phyloP scores from a whole-genome alignment of 2,113 vertebrate genomes.

The Prunella fulvescens region DNA sequence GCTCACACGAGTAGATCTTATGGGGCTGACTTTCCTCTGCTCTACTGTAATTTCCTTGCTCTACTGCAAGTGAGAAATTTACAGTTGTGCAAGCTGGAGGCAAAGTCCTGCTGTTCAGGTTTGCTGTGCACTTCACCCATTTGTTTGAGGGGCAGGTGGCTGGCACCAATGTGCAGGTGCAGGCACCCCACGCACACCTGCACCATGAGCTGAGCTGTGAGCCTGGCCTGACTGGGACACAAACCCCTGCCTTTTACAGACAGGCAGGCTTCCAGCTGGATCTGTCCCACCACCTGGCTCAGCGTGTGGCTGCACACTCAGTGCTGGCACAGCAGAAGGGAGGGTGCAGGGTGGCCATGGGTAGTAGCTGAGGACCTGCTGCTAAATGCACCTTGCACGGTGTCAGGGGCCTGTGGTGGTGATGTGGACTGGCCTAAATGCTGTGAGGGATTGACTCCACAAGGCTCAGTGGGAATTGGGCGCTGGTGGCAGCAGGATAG shows the following conservation, averaged over 20 bases:
- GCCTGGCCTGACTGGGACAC: neutral
- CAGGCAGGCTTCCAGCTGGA: neutral
- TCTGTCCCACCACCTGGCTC: neutral
- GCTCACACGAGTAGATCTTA: neutral
- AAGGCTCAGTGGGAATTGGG: neutral
- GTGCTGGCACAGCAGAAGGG: neutral
- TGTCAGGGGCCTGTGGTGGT: fast-evolving
- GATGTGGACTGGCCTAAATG: fast-evolving
- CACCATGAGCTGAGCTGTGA: fast-evolving
- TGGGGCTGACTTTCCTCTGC: neutral
- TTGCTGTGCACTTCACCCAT: neutral
- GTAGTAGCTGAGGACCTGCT: neutral
- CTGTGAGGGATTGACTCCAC: neutral
- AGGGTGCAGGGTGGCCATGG: neutral
- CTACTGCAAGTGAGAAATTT: neutral
- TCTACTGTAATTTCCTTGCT: fast-evolving
- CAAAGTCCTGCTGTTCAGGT: neutral
- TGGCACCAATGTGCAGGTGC: fast-evolving
- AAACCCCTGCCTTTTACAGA: neutral
- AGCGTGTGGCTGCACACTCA: fast-evolving
- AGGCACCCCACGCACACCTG: fast-evolving
- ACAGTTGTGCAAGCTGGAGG: neutral
- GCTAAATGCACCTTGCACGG: fast-evolving
- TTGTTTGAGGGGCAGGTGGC: neutral
- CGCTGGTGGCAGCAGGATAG: fast-evolving